A percentile compares a stretch with the other conserved stretches of the same genome.
phyloP scores from a whole-genome alignment of 2,113 vertebrate genomes.

The Ammodytes dubius region DNA sequence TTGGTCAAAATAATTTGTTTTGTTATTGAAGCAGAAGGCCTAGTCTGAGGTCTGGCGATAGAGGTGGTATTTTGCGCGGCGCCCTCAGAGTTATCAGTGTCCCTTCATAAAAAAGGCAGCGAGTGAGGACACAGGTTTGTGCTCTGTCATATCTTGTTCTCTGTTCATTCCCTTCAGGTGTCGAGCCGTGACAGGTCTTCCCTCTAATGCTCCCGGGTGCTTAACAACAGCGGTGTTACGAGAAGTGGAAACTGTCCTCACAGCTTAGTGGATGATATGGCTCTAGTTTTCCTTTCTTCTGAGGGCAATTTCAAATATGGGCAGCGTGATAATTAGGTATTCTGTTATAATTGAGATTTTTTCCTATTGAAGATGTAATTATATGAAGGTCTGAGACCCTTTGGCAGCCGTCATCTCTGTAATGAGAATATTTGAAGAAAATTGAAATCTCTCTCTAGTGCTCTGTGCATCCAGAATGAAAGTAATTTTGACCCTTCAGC shows the following conservation, averaged over 20 bases:
- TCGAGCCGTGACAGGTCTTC: constrained; percentile 71
- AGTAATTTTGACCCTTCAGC: constrained; percentile 78
- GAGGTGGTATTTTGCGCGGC: constrained; percentile 53
- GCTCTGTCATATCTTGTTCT: constrained; percentile 76
- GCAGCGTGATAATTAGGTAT: constrained; percentile 79
- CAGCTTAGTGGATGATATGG: constrained; percentile 68
- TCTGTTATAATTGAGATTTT: constrained; percentile 83
- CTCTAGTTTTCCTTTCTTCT: constrained; percentile 66
- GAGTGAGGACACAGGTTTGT: constrained; percentile 69
- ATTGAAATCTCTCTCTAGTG: constrained; percentile 79
- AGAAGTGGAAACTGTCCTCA: constrained; percentile 72
- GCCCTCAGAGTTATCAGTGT: constrained; percentile 70
- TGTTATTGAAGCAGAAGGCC: constrained; percentile 71
- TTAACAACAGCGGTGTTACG: constrained; percentile 71
- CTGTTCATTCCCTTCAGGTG: constrained; percentile 69
- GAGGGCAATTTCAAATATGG: constrained; percentile 70
- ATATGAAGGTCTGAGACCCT: constrained; percentile 75
- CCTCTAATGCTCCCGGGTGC: constrained; percentile 74
- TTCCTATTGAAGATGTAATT: constrained; percentile 84
- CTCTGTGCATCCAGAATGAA: constrained; percentile 75
- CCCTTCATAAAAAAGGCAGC: constrained; percentile 61
- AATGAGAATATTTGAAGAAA: constrained; percentile 85
- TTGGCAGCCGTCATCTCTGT: constrained; percentile 73
- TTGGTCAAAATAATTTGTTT: constrained; percentile 73
- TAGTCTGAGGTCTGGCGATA: constrained; percentile 58